A percentile compares a stretch with the other conserved stretches of the same genome.
Conservation (phyloP, 2,113 vertebrate genomes). For the Argyrosomus japonicus region DNA sequence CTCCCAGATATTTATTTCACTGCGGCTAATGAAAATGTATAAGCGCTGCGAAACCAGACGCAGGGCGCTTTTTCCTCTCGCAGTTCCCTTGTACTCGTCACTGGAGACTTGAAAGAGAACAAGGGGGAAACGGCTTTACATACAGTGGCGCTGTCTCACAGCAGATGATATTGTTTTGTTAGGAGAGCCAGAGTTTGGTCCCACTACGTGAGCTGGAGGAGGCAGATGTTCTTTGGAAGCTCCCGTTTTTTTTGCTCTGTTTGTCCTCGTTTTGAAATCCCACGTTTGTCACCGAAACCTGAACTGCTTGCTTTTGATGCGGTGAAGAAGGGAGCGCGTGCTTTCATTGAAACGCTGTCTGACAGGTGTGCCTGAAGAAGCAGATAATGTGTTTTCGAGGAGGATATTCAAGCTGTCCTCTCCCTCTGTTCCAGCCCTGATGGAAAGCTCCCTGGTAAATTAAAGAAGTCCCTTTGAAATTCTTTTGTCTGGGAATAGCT, state of each 20-base stretch:
- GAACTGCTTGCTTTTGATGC: slow-evolving; percentile 64
- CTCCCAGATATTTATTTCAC: slow-evolving; percentile 60
- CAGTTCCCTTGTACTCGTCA: slow-evolving; percentile 19
- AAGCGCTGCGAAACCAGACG: slow-evolving; percentile 18
- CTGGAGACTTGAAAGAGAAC: slow-evolving; percentile 54
- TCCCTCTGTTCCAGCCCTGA: slow-evolving; percentile 54
- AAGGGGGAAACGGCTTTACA: slow-evolving; percentile 42
- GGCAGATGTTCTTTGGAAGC: slow-evolving; percentile 67
- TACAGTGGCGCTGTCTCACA: slow-evolving; percentile 17
- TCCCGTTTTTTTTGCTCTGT: slow-evolving; percentile 32
- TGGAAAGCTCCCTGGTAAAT: slow-evolving; percentile 67
- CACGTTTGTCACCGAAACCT: slow-evolving; percentile 59
- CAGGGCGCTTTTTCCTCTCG: neutral
- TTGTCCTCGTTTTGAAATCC: slow-evolving; percentile 71
- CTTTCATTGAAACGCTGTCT: slow-evolving; percentile 70
- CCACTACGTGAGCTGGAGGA: slow-evolving; percentile 40
- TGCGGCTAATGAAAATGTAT: slow-evolving; percentile 68
- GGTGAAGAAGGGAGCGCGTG: slow-evolving; percentile 48
- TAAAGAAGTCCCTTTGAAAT: slow-evolving; percentile 53
- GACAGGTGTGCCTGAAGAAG: slow-evolving; percentile 76
- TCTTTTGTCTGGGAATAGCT: slow-evolving; percentile 42
- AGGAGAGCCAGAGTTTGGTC: slow-evolving; percentile 54
- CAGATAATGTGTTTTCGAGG: slow-evolving; percentile 66
- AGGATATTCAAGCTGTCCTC: slow-evolving; percentile 68
- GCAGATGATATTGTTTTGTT: slow-evolving; percentile 51